Conservation (phyloP, 2,888 invertebrate genomes). For the Andrena minutula region DNA sequence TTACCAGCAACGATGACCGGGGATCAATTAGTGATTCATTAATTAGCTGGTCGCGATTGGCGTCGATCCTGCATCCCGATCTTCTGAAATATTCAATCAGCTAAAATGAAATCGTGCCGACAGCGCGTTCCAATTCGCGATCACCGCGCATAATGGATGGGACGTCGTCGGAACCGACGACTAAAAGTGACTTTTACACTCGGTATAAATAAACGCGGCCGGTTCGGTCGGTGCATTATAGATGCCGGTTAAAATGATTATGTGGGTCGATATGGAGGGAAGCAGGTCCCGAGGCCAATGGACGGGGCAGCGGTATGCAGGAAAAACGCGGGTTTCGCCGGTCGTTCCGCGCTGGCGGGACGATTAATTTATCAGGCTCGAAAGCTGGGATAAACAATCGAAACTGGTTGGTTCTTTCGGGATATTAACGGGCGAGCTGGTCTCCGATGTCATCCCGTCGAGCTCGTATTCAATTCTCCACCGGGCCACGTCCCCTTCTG, state of each 20-base stretch:
- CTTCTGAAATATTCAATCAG: slow-evolving; percentile 37
- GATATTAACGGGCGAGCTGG: slow-evolving; percentile 25
- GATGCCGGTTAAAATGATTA: slow-evolving; percentile 25
- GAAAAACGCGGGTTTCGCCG: background rate
- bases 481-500: background rate
- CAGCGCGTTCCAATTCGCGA: background rate
- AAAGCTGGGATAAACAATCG: slow-evolving; percentile 24
- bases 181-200: slow-evolving; percentile 15
- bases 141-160: slow-evolving; percentile 21
- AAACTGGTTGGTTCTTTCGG: slow-evolving; percentile 6
- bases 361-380: slow-evolving; percentile 17
- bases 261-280: background rate
- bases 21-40: slow-evolving; percentile 18
- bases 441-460: background rate
- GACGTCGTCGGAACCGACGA: slow-evolving; percentile 1
- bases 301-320: background rate
- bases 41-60: slow-evolving; percentile 18
- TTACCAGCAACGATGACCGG: background rate
- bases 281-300: background rate
- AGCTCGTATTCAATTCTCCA: background rate
- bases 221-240: slow-evolving; percentile 10
- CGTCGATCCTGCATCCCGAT: background rate
- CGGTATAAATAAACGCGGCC: slow-evolving; percentile 3
- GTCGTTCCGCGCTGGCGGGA: background rate
- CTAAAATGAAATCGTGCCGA: slow-evolving; percentile 19